Conservation (phyloP, 2,797 vertebrate species). For the Phoebastria nigripes region DNA sequence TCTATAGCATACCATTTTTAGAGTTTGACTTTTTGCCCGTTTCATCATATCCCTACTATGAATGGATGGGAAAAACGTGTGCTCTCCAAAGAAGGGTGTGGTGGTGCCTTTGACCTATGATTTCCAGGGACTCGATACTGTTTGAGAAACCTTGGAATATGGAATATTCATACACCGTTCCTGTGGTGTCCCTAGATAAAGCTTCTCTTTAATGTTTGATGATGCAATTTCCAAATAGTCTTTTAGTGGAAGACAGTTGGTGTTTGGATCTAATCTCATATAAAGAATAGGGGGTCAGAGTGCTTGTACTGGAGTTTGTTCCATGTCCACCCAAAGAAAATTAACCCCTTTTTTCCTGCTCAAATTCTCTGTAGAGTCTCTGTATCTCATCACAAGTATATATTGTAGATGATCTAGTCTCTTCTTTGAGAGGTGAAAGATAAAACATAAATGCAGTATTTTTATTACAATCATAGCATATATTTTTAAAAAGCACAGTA, state of each 20-base stretch:
- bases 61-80: not conserved
- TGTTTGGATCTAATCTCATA: not conserved
- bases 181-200: not conserved
- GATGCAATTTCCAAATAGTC: not conserved
- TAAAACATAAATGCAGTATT: not conserved
- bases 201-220: not conserved
- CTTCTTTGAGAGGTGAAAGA: not conserved
- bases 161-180: not conserved
- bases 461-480: not conserved
- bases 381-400: not conserved
- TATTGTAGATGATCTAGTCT: not conserved
- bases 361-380: not conserved
- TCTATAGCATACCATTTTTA: not conserved
- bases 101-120: not conserved
- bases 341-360: not conserved
- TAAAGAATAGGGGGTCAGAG: not conserved
- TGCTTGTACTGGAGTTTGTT: not conserved
- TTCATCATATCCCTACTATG: not conserved
- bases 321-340: not conserved
- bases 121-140: not conserved
- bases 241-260: not conserved
- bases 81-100: not conserved
- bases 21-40: not conserved
- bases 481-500: not conserved
- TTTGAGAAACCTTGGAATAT: not conserved